Conservation (phyloP, 2,797 vertebrate genomes). For the Ctenosaura bakeri region DNA sequence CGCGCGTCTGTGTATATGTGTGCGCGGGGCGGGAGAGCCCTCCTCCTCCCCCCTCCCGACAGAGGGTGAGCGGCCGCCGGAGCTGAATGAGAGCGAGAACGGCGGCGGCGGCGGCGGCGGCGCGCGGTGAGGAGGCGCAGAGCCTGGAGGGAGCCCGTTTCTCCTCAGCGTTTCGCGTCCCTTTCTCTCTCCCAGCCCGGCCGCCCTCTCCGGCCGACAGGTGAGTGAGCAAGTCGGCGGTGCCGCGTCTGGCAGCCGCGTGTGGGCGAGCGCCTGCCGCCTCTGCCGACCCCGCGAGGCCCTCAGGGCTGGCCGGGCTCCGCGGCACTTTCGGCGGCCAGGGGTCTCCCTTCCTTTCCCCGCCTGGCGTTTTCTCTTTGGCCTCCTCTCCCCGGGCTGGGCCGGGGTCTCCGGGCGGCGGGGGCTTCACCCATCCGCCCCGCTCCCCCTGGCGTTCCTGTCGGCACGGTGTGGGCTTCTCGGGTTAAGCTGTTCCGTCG, state of each 20-base stretch:
- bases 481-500: not conserved
- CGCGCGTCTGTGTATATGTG: too few species aligned
- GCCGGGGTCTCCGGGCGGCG: not conserved
- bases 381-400: not conserved
- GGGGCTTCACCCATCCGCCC: too few species aligned
- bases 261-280: not conserved
- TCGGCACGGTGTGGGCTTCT: not conserved
- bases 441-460: too few species aligned
- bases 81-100: constrained; percentile 31
- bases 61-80: not conserved
- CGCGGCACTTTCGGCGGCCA: not conserved
- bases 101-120: not conserved
- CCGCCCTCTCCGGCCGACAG: not conserved
- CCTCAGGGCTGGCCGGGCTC: not conserved
- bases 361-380: too few species aligned
- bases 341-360: not conserved
- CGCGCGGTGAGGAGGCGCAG: not conserved
- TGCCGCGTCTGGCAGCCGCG: too few species aligned
- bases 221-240: not conserved
- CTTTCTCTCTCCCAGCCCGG: not conserved
- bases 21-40: not conserved
- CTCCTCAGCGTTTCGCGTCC: not conserved
- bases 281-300: not conserved
- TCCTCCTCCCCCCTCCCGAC: too few species aligned
- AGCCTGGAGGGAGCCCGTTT: too few species aligned